phyloP scores from a whole-genome alignment of 2,888 invertebrate species.

The Ametastegia equiseti region DNA sequence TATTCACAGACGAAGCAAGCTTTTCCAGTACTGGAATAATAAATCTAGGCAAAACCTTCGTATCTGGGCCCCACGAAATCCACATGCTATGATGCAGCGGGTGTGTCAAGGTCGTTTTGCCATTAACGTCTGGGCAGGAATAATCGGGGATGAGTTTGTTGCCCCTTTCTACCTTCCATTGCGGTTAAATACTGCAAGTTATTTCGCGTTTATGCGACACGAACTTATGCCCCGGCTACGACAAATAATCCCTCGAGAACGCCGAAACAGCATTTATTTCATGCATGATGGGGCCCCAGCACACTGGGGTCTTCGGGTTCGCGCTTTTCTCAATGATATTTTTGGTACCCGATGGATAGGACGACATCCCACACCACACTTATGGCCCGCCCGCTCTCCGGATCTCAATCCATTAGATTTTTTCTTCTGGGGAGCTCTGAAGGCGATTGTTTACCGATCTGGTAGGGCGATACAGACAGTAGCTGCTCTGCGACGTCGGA shows the following conservation, averaged over 20 bases:
- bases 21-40: constrained; percentile 35
- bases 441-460: constrained; percentile 57
- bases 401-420: constrained; percentile 59
- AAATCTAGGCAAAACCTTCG: neutral
- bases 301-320: constrained; percentile 55
- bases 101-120: neutral
- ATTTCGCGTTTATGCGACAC: constrained; percentile 52
- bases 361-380: constrained; percentile 53
- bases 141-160: constrained; percentile 52
- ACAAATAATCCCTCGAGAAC: constrained; percentile 47
- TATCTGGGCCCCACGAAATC: neutral
- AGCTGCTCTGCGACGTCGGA: constrained; percentile 55
- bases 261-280: constrained; percentile 43
- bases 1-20: constrained; percentile 51
- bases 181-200: constrained; percentile 52
- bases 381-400: constrained; percentile 60
- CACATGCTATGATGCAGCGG: neutral
- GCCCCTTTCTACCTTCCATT: constrained; percentile 54
- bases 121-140: constrained; percentile 47
- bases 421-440: constrained; percentile 59
- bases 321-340: constrained; percentile 53
- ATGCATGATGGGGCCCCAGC: constrained; percentile 68
- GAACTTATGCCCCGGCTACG: constrained; percentile 48
- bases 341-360: constrained; percentile 59
- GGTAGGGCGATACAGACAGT: constrained; percentile 54